phyloP scores from a whole-genome alignment of 2,113 vertebrate genomes.

The Nestor notabilis region DNA sequence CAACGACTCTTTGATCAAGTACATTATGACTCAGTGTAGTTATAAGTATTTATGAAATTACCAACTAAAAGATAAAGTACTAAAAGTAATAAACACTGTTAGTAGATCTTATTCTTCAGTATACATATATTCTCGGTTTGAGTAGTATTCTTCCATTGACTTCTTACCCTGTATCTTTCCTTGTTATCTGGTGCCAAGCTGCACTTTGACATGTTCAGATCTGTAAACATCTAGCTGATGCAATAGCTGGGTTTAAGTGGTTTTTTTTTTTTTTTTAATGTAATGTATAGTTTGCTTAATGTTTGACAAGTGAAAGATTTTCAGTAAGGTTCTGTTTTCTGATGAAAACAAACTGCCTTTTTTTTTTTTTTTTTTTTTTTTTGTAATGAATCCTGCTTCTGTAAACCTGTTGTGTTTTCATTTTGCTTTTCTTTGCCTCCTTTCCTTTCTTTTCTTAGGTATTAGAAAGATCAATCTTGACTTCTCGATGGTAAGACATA shows the following conservation, averaged over 20 bases:
- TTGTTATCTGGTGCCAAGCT: neutral
- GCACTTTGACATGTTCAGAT: neutral
- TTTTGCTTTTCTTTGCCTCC: neutral
- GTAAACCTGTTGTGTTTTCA: neutral
- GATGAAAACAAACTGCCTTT: neutral
- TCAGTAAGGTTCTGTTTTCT: neutral
- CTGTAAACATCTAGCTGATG: neutral
- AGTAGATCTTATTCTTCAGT: neutral
- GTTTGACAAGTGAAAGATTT: neutral
- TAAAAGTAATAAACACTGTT: neutral
- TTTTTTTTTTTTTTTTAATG: neutral
- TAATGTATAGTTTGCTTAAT: neutral
- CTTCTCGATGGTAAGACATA: neutral
- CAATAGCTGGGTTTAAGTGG: neutral
- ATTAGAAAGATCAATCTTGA: neutral
- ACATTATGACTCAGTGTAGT: neutral
- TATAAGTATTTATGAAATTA: neutral
- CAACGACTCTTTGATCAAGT: neutral
- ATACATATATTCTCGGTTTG: rapidly evolving
- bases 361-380: neutral
- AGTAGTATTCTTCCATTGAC: neutral
- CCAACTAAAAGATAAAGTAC: neutral
- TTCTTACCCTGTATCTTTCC: neutral
- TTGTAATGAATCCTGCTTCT: neutral
- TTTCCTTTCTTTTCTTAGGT: neutral